Evolutionary conservation across 2,888 invertebrate genomes (phyloP), one percentile per base, ranked within the genome.

Genomic region (Drosophila quinaria): DNA sequence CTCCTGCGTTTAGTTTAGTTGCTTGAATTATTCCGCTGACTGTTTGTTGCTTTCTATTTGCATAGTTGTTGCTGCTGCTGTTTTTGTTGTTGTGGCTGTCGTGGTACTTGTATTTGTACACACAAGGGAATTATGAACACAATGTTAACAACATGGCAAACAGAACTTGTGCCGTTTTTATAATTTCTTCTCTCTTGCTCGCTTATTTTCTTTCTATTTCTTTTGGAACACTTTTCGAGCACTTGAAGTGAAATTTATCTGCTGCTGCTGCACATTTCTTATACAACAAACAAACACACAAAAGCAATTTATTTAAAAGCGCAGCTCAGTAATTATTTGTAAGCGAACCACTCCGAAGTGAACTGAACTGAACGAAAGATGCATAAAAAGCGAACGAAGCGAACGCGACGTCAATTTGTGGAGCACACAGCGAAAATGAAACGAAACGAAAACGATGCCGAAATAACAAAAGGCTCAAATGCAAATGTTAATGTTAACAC

Each of bases 31-130:
- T 89, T 84, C 87, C 84, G 70, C 61, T 80, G 49, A n/a, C 47
- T 61, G 54, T 22, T 58, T 61, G 54, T 74, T 74, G 90, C 88
- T 86, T 86, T 89, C 90, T 82, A 87, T 85, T 89, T 87, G 78
- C 84, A 77, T 82, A 78, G 65, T 56, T 66, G 58, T n/a, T 55
- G 37, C 29, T 62, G 35, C 4, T 60, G 60, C 22, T 39, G 33
- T 33, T 63, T 25, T 42, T 49, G 8, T 25, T 6, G 6, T 25
- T 60, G 60, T 37, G 25, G 25, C 19, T 61, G 31, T 42, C 41
- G 29, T 35, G 60, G 51, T 65, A 65, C 71, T 70, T 74, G 64
- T 74, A 73, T 78, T 74, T 73, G 77, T 71, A 63, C 62, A 67
- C 58, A 56, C 35, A 46, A 58, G 60, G 68, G 65, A 87, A 84